Evolutionary conservation across 2,888 invertebrate species (phyloP).

Genomic region (Patella pellucida): DNA sequence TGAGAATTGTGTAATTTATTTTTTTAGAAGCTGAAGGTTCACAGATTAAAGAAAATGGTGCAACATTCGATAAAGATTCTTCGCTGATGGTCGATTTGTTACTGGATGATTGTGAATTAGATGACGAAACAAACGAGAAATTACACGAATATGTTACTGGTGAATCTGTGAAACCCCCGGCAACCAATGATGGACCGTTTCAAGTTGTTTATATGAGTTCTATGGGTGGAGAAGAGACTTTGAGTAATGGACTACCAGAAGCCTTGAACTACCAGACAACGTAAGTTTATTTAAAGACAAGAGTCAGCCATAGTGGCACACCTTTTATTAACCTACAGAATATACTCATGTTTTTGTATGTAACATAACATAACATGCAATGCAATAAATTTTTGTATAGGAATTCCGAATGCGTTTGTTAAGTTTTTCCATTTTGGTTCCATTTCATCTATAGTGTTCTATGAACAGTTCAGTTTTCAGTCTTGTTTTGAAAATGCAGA

Average conservation of each 20-base stretch:
- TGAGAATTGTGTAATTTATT: too few relatives aligned
- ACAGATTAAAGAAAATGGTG: conserved; percentile 41
- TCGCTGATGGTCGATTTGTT: conserved; percentile 62
- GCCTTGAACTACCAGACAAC: background rate
- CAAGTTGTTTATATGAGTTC: conserved; percentile 18
- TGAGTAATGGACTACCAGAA: conserved; percentile 3
- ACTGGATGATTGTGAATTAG: conserved; percentile 56
- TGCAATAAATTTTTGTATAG: too few relatives aligned
- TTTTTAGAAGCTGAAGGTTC: background rate
- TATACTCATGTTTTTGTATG: too few relatives aligned
- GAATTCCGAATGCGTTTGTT: too few relatives aligned
- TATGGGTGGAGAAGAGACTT: background rate
- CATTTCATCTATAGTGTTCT: too few relatives aligned
- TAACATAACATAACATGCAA: too few relatives aligned
- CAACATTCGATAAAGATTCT: conserved; percentile 53
- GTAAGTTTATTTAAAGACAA: background rate
- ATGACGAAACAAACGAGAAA: conserved; percentile 52
- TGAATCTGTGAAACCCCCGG: conserved; percentile 41
- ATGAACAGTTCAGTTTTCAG: too few relatives aligned
- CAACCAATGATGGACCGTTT: conserved; percentile 23
- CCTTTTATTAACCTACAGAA: too few relatives aligned
- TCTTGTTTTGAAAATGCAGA: too few relatives aligned
- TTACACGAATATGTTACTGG: conserved; percentile 52
- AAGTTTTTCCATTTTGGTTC: too few relatives aligned
- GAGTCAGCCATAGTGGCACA: too few relatives aligned